Conservation (phyloP, 92 coral and sea anemone species). For the Umimayanthus kanabou region DNA sequence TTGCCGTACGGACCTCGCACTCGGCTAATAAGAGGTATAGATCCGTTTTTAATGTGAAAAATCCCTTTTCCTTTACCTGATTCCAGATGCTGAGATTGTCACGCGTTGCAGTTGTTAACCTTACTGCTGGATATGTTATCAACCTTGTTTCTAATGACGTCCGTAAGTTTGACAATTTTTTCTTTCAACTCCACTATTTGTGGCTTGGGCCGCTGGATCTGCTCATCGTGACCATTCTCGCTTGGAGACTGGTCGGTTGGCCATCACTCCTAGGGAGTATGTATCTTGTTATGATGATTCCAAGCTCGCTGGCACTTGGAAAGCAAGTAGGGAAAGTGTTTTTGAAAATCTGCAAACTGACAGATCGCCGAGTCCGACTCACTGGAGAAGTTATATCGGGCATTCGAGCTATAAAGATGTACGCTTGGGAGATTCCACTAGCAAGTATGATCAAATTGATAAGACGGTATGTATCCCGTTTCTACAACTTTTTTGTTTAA, state of each 20-base stretch:
- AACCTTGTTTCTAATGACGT: constrained; percentile 27
- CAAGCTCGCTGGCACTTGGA: constrained; percentile 8
- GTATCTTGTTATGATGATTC: constrained; percentile 2
- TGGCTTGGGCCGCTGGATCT: constrained; percentile 10
- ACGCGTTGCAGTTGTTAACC: not conserved
- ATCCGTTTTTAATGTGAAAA: no score
- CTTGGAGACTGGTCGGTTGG: constrained; percentile 23
- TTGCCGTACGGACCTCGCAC: no score
- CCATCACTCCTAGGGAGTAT: constrained; percentile 12
- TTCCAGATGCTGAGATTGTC: constrained; percentile 23
- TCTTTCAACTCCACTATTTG: not conserved
- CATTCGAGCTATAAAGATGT: constrained; percentile 30
- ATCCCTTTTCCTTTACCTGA: not conserved
- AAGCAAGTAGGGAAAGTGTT: not conserved
- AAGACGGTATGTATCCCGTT: constrained; percentile 1
- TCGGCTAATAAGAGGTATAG: no score
- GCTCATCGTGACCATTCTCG: not conserved
- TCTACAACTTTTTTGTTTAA: not conserved
- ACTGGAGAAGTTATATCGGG: constrained; percentile 28
- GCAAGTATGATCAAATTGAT: constrained; percentile 24
- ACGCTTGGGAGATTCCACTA: constrained; percentile 26
- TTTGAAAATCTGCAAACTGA: not conserved
- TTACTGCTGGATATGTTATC: constrained; percentile 29
- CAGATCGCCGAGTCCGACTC: constrained; percentile 32
- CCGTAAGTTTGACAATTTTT: constrained; percentile 15